Percentiles rank a stretch among this genome's conserved stretches.
These are phyloP conservation scores for Pagetopsis macropterus DNA, from an alignment of 2,797 vertebrate genomes.

Conservation along the genomic window DNA sequence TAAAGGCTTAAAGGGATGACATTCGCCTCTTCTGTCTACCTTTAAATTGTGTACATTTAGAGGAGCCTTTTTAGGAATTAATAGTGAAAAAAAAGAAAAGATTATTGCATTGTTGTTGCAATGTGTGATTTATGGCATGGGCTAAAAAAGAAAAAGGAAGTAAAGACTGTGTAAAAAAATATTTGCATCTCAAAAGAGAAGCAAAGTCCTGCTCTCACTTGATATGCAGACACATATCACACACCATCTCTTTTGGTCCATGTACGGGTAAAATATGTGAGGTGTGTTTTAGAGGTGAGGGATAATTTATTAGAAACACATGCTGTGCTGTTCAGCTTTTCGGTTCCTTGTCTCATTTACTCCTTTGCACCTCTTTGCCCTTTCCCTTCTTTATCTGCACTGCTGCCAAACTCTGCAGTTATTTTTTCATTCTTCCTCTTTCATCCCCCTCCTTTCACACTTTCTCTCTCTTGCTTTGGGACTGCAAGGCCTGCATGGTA, in stretches of 20 bases:
- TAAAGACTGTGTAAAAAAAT: conserved; percentile 28
- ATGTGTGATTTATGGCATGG: neutral
- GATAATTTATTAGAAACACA: conserved; percentile 69
- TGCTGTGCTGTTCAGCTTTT: conserved; percentile 40
- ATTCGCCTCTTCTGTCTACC: neutral
- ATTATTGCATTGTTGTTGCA: neutral
- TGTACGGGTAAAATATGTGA: conserved; percentile 68
- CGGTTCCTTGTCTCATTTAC: conserved; percentile 46
- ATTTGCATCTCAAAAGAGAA: conserved; percentile 12
- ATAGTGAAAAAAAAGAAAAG: neutral
- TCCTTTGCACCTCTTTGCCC: conserved; percentile 40
- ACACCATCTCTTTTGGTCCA: conserved; percentile 32
- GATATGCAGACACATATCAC: conserved; percentile 21
- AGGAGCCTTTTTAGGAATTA: neutral
- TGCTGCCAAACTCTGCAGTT: conserved; percentile 38
- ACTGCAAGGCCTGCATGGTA: conserved; percentile 66
- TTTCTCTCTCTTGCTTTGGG: conserved; percentile 28
- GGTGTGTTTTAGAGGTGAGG: conserved; percentile 63
- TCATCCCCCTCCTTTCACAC: conserved; percentile 18
- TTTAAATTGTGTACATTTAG: neutral
- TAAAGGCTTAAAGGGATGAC: conserved; percentile 24
- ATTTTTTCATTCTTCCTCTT: conserved; percentile 16
- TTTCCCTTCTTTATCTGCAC: conserved; percentile 40
- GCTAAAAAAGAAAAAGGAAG: neutral
- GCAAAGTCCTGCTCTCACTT: conserved; percentile 26